phyloP scores from a whole-genome alignment of 2,113 vertebrate species.

The Caloenas nicobarica region DNA sequence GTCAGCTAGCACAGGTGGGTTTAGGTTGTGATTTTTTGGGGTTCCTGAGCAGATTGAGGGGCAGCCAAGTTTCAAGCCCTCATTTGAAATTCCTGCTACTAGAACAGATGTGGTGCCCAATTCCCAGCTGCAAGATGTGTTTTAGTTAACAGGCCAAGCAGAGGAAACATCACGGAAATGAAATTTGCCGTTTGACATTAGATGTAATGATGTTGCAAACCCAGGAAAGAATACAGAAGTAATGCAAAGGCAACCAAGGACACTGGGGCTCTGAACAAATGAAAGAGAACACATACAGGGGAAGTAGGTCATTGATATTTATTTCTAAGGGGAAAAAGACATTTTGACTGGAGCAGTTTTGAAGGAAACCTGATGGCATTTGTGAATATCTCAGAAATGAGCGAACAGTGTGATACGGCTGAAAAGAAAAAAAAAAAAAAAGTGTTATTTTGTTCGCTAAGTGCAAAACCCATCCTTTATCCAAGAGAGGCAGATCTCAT shows the following conservation, averaged over 20 bases:
- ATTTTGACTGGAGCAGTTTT: background rate
- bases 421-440: background rate
- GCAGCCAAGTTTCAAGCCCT: background rate
- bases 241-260: background rate
- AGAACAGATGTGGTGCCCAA: accelerated
- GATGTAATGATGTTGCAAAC: background rate
- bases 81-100: background rate
- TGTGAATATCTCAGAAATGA: background rate
- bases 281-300: background rate
- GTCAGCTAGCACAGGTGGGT: background rate
- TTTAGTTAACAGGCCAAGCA: background rate
- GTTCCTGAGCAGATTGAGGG: background rate
- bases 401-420: background rate
- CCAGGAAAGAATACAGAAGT: background rate
- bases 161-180: accelerated
- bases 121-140: background rate
- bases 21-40: background rate
- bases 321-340: background rate
- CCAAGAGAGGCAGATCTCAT: background rate
- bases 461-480: background rate
- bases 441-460: background rate
- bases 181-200: background rate
- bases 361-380: background rate
- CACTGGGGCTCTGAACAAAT: background rate
- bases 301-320: background rate